These are phyloP conservation scores for Bombylius major DNA, from an alignment of 2,888 invertebrate genomes.

Conservation along the genomic window DNA sequence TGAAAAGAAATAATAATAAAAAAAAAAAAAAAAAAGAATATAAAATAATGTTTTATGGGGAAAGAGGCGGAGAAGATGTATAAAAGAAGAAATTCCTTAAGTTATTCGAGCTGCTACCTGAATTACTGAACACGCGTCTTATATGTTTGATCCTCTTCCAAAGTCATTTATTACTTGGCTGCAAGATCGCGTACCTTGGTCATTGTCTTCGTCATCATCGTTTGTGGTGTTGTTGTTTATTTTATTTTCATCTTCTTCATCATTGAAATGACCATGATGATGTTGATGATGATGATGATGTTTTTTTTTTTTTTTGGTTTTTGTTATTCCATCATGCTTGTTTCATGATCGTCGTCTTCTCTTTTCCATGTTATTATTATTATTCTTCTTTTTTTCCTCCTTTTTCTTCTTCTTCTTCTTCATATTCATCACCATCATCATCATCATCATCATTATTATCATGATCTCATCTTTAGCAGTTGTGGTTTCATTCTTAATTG, in stretches of 20 bases:
- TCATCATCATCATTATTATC: too few relatives aligned
- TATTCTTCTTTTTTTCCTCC: neutral
- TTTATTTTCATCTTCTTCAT: neutral
- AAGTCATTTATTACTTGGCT: conserved; percentile 3
- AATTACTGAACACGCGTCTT: conserved; percentile 28
- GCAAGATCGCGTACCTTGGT: neutral
- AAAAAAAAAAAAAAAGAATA: conserved; percentile 5
- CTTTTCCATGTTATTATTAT: too few relatives aligned
- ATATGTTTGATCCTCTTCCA: conserved; percentile 17
- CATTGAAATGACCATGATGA: neutral
- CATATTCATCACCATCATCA: too few relatives aligned
- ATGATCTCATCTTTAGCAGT: too few relatives aligned
- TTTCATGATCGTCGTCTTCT: too few relatives aligned
- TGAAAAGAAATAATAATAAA: conserved; percentile 1
- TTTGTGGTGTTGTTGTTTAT: neutral
- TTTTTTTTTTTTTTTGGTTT: neutral
- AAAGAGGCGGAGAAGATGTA: neutral
- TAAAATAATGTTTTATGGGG: neutral
- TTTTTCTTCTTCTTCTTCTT: too few relatives aligned
- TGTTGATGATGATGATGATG: neutral
- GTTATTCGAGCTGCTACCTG: conserved; percentile 25
- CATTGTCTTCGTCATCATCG: neutral
- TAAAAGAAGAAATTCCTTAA: conserved; percentile 18
- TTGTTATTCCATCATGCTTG: neutral
- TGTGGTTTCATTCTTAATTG: too few relatives aligned